Evolutionary conservation across 2,888 invertebrate genomes (phyloP).

Genomic region (Drosophila fulvimacula): DNA sequence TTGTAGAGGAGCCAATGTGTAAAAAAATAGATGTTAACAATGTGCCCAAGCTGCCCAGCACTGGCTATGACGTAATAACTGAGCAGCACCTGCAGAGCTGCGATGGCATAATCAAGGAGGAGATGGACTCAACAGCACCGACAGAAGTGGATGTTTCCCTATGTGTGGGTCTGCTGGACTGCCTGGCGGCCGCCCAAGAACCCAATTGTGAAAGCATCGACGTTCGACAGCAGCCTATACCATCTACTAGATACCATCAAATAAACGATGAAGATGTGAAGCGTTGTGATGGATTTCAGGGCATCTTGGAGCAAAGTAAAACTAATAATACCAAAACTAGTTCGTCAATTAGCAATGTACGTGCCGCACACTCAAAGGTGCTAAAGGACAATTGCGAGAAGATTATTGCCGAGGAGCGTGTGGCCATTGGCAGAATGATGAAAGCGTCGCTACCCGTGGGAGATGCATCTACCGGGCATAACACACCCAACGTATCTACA

Average conservation of each 20-base stretch:
- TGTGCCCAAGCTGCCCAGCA: conserved; percentile 63
- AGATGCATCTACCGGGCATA: not conserved
- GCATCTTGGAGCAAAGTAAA: conserved; percentile 2
- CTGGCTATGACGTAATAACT: conserved; percentile 68
- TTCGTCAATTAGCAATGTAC: conserved; percentile 68
- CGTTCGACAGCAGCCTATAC: conserved; percentile 56
- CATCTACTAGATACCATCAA: conserved; percentile 68
- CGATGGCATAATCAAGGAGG: conserved; percentile 50
- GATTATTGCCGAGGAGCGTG: conserved; percentile 81
- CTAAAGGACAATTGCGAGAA: conserved; percentile 80
- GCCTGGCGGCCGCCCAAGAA: conserved; percentile 68
- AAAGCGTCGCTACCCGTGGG: conserved; percentile 60
- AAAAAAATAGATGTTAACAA: conserved; percentile 75
- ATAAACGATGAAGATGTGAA: conserved; percentile 63
- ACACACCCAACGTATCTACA: conserved; percentile 27
- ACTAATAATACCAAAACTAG: conserved; percentile 52
- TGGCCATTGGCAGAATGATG: conserved; percentile 74
- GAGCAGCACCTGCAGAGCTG: conserved; percentile 67
- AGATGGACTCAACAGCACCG: conserved; percentile 19
- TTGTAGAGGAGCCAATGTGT: conserved; percentile 75
- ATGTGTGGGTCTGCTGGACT: conserved; percentile 67
- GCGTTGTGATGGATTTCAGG: conserved; percentile 54
- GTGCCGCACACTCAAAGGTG: conserved; percentile 80
- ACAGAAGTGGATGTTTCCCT: conserved; percentile 66
- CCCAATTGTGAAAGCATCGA: conserved; percentile 66